A percentile compares a stretch with the other conserved stretches of the same genome.
Evolutionary conservation across 2,888 invertebrate species (phyloP).

Genomic region (Patella pellucida): DNA sequence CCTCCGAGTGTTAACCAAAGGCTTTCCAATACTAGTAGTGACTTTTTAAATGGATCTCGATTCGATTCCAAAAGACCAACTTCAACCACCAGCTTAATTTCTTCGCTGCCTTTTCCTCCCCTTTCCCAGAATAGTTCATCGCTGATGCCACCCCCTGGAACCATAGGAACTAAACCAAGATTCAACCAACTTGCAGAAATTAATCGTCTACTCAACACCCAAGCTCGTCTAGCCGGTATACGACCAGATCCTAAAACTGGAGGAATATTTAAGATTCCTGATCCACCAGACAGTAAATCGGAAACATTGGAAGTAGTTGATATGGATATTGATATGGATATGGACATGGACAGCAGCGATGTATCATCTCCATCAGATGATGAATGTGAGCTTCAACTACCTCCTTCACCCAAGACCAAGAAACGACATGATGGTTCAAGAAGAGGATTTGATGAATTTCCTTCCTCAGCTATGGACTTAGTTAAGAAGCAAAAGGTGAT

Average conservation of each 20-base stretch:
- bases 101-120: slow-evolving; percentile 2
- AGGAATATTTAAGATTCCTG: slow-evolving; percentile 57
- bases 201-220: slow-evolving; percentile 58
- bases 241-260: slow-evolving; percentile 30
- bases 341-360: slow-evolving; percentile 56
- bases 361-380: slow-evolving; percentile 72
- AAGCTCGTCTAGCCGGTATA: slow-evolving; percentile 40
- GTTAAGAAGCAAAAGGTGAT: slow-evolving; percentile 66
- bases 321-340: slow-evolving; percentile 78
- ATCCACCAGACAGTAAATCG: slow-evolving; percentile 45
- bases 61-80: slow-evolving; percentile 4
- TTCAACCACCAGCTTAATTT: slow-evolving; percentile 7
- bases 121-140: not conserved
- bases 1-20: not conserved
- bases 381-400: slow-evolving; percentile 58
- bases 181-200: slow-evolving; percentile 44
- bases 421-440: not conserved
- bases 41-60: slow-evolving; percentile 4
- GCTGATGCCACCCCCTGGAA: not conserved
- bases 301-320: slow-evolving; percentile 75
- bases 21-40: not conserved
- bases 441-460: slow-evolving; percentile 51
- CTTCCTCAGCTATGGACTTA: slow-evolving; percentile 66
- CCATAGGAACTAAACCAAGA: slow-evolving; percentile 10
- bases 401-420: slow-evolving; percentile 40